Evolutionary conservation across 2,113 vertebrate genomes (phyloP).

Genomic region (Grantiella picta): DNA sequence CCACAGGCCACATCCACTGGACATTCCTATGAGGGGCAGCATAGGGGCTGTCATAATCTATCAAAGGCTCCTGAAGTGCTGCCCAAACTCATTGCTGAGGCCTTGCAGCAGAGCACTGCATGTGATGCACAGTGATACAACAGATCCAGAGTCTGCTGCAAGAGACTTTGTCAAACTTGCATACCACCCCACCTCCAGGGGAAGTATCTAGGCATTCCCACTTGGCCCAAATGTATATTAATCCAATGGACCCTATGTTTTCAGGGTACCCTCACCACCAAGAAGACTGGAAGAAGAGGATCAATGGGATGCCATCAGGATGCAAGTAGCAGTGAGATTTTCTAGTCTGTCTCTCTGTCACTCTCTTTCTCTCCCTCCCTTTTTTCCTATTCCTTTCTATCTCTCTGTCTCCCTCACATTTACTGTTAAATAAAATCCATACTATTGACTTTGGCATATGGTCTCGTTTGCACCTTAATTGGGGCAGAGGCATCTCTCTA

Average conservation of each 20-base stretch:
- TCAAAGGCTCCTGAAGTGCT: background rate
- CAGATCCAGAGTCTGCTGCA: background rate
- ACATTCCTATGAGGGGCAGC: background rate
- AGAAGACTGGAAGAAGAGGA: background rate
- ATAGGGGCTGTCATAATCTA: background rate
- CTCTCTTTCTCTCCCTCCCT: background rate
- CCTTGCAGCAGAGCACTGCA: background rate
- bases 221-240: background rate
- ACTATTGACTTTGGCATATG: background rate
- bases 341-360: background rate
- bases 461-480: background rate
- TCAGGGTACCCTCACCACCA: background rate
- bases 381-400: background rate
- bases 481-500: background rate
- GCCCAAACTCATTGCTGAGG: background rate
- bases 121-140: no score
- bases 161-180: background rate
- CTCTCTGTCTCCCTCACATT: background rate
- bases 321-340: background rate
- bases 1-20: no score
- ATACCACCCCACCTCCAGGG: rapidly evolving
- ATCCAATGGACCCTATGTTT: background rate
- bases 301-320: background rate
- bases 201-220: background rate
- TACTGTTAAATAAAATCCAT: background rate